Evolutionary conservation across 2,888 invertebrate genomes (phyloP).

Genomic region (Mongoloraphidia duomilia): DNA sequence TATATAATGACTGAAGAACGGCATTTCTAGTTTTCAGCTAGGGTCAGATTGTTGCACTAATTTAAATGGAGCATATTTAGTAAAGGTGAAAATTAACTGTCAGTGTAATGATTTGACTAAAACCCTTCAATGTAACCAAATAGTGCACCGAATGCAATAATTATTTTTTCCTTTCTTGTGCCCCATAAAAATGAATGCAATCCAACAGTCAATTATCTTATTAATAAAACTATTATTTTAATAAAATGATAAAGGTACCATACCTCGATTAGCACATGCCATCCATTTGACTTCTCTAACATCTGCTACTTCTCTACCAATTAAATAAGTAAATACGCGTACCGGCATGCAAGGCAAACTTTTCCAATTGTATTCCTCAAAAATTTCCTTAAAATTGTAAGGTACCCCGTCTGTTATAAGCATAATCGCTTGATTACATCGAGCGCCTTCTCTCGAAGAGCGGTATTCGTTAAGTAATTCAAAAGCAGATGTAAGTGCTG

Average conservation of each 20-base stretch:
- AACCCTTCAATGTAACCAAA: too few species aligned
- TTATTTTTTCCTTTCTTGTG: too few species aligned
- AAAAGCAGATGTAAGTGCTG: slow-evolving; percentile 80
- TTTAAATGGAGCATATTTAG: too few species aligned
- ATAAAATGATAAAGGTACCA: slow-evolving; percentile 4
- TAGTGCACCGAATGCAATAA: too few species aligned
- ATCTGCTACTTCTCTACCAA: slow-evolving; percentile 76
- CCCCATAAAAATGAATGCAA: too few species aligned
- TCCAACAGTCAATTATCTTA: too few species aligned
- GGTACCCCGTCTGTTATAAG: slow-evolving; percentile 97
- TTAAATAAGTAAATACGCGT: slow-evolving; percentile 93
- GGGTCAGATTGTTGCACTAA: too few species aligned
- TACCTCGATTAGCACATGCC: slow-evolving; percentile 90
- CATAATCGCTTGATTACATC: slow-evolving; percentile 94
- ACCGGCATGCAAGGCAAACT: slow-evolving; percentile 65
- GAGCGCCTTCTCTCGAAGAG: slow-evolving; percentile 36
- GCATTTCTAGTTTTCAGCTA: too few species aligned
- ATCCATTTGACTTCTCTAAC: slow-evolving; percentile 92
- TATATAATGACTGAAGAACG: too few species aligned
- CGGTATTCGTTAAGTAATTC: slow-evolving; percentile 60
- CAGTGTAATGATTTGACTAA: too few species aligned
- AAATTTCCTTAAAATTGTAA: slow-evolving; percentile 83
- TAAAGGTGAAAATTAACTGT: too few species aligned
- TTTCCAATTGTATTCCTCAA: slow-evolving; percentile 78
- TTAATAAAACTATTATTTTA: too few species aligned